phyloP scores from a whole-genome alignment of 2,113 vertebrate species.

The Cheilinus undulatus region DNA sequence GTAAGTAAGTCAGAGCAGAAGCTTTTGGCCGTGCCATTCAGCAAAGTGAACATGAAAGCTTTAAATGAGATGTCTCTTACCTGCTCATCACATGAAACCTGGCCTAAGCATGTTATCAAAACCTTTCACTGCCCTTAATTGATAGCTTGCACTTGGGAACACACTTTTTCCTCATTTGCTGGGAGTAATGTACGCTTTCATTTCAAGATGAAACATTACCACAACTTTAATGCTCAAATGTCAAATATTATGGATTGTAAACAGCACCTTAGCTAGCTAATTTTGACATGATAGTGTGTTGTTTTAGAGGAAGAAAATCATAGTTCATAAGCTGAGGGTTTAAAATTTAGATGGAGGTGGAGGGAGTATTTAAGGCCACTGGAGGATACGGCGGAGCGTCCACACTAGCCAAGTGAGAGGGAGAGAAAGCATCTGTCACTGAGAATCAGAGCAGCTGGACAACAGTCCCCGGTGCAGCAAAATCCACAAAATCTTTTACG shows the following conservation, averaged over 20 bases:
- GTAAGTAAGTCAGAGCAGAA: constrained; percentile 41
- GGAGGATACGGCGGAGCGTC: constrained; percentile 22
- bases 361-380: constrained; percentile 20
- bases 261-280: background rate
- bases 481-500: constrained; percentile 81
- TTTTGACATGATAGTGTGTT: background rate
- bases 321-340: background rate
- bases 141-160: background rate
- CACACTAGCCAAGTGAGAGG: constrained; percentile 50
- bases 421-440: constrained; percentile 77
- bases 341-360: constrained; percentile 13
- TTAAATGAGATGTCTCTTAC: constrained; percentile 27
- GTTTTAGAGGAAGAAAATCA: background rate
- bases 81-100: constrained; percentile 17
- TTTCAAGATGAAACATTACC: background rate
- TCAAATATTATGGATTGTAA: background rate
- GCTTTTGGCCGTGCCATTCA: constrained; percentile 11
- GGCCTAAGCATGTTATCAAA: background rate
- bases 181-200: background rate
- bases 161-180: constrained; percentile 1
- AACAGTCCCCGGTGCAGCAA: constrained; percentile 59
- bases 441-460: constrained; percentile 75
- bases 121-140: constrained; percentile 6
- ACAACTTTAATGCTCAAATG: too few relatives aligned
- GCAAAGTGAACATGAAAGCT: constrained; percentile 39